Evolutionary conservation across 2,888 invertebrate species (phyloP).

Genomic region (Macrosiphum euphorbiae): DNA sequence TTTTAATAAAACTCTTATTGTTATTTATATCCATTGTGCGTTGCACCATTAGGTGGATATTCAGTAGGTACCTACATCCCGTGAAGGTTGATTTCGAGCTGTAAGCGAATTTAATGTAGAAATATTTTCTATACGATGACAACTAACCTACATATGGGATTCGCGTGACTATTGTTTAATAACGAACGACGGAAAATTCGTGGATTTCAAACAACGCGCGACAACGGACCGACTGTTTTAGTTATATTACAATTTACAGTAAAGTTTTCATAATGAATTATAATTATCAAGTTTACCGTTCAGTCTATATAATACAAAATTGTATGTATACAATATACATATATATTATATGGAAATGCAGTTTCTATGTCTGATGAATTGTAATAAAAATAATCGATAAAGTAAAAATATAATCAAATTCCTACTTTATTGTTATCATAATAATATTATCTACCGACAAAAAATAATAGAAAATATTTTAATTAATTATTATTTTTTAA

Average conservation of each 20-base stretch:
- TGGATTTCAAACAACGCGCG: not conserved
- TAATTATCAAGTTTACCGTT: not conserved
- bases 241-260: not conserved
- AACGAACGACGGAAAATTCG: not conserved
- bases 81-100: not conserved
- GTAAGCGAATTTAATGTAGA: not conserved
- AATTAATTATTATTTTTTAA: not conserved
- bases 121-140: not conserved
- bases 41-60: not conserved
- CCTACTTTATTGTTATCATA: not conserved
- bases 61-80: not conserved
- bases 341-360: not conserved
- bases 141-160: not conserved
- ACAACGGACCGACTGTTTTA: not conserved
- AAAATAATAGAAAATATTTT: not conserved
- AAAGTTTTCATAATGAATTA: not conserved
- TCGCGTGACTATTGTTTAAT: not conserved
- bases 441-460: not conserved
- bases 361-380: not conserved
- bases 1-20: not conserved
- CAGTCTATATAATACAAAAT: not conserved
- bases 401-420: not conserved
- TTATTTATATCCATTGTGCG: not conserved
- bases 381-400: not conserved
- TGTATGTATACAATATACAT: not conserved